A percentile compares a stretch with the other conserved stretches of the same genome.
Evolutionary conservation across 2,888 invertebrate species (phyloP).

Genomic region (Plemyria rubiginata): DNA sequence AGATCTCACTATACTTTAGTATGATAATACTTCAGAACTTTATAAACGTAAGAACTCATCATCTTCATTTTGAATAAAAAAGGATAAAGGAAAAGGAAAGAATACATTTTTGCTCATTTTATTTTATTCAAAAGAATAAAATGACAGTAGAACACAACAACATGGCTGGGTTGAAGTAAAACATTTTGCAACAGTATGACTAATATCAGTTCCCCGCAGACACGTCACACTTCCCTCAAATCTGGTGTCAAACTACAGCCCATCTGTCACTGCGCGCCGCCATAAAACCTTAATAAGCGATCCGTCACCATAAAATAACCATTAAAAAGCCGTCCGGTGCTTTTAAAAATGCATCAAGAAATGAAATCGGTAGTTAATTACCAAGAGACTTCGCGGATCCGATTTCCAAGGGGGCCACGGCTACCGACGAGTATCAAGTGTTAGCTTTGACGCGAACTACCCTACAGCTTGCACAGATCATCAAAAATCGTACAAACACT

Average conservation of each 20-base stretch:
- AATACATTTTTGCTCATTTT: too few relatives aligned
- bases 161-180: too few relatives aligned
- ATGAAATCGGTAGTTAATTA: constrained; percentile 84
- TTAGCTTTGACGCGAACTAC: constrained; percentile 47
- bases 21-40: not conserved
- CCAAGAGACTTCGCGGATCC: constrained; percentile 80
- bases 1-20: not conserved
- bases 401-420: constrained; percentile 66
- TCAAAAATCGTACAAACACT: constrained; percentile 48
- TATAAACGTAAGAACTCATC: not conserved
- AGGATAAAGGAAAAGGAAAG: too few relatives aligned
- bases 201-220: constrained; percentile 35
- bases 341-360: constrained; percentile 85
- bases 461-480: constrained; percentile 43
- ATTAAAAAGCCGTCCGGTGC: constrained; percentile 84
- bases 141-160: too few relatives aligned
- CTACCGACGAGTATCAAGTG: constrained; percentile 39
- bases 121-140: too few relatives aligned
- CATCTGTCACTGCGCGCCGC: constrained; percentile 78
- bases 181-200: constrained; percentile 8
- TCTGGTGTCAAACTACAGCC: constrained; percentile 82
- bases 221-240: constrained; percentile 60
- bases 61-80: too few relatives aligned
- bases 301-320: constrained; percentile 85
- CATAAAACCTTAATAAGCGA: constrained; percentile 84